Evolutionary conservation across 2,888 invertebrate species (phyloP).

Genomic region (Sicus ferrugineus): DNA sequence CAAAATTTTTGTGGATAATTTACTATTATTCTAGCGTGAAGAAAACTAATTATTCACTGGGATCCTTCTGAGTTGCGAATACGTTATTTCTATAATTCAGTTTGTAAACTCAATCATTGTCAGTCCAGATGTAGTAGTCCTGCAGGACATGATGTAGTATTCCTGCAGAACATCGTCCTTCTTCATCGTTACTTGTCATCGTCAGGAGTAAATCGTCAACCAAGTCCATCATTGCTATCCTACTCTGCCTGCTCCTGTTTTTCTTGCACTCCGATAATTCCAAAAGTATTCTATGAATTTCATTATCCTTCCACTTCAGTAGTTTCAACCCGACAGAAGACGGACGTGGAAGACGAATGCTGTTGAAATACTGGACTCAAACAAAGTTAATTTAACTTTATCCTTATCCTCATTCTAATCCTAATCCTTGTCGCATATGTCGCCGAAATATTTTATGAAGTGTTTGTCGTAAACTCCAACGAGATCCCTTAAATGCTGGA

Average conservation of each 20-base stretch:
- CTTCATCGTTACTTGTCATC: too few species aligned
- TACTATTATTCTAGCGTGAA: too few species aligned
- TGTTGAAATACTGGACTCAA: neutral
- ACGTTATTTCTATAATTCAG: too few species aligned
- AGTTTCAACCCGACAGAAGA: neutral
- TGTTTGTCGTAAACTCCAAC: slow-evolving; percentile 32
- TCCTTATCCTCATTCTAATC: slow-evolving; percentile 5
- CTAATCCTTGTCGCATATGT: slow-evolving; percentile 22
- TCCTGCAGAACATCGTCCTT: too few species aligned
- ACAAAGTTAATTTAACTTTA: slow-evolving; percentile 35
- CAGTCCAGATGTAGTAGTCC: too few species aligned
- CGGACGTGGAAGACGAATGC: neutral
- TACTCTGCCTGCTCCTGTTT: neutral
- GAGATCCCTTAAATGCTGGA: slow-evolving; percentile 18
- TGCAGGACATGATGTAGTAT: too few species aligned
- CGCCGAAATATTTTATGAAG: slow-evolving; percentile 33
- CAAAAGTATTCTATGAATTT: slow-evolving; percentile 4
- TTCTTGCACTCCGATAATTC: neutral
- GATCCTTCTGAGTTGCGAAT: too few species aligned
- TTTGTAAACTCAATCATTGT: too few species aligned
- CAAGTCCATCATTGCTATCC: neutral
- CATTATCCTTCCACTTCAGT: slow-evolving; percentile 15
- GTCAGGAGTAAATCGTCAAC: neutral
- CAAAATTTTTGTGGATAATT: too few species aligned
- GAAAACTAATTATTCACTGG: too few species aligned